Base-by-base conservation (phyloP, 2,888 invertebrate genomes). In the Drosophila niveifrons region DNA sequence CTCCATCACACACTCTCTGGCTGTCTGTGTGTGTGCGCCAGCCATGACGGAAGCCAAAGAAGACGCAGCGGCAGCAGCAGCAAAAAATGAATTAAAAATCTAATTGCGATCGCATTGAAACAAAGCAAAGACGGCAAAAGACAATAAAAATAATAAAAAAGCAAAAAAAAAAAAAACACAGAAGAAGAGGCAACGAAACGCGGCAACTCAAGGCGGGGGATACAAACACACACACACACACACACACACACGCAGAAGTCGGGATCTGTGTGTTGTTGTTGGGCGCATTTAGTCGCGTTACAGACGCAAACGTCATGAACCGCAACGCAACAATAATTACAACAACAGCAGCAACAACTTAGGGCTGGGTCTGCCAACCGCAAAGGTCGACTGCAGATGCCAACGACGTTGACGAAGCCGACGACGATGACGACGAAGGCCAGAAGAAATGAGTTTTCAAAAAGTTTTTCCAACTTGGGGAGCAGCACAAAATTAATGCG, bases 261-360 rank as follows among this genome's bases (percentile, higher is more conserved):
- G 65, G 55, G 50, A 68, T 68, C 56, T 74, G 47, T 28, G 18
- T 23, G 46, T 29, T 55, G 31, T 44, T 50, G 74, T 58, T 77
- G 75, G 74, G 76, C 85, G 85, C 82, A 87, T 82, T 87, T 81
- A 84, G 82, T 79, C 82, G 82, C 73, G 70, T 80, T 85, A 71
- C 85, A 86, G 87, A 86, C 78, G 76, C 82, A 78, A 82, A 85
- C 88, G 82, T 81, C 85, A 82, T 89, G 86, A 87, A 87, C 89
- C 86, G 86, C 89, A 89, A 87, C 89, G 88, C 84, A 80, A 87
- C 82, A 88, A 88, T 86, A 88, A 86, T 88, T 84, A 87, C 84
- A 86, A 83, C 72, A 84, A 84, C 71, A 83, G 51, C 58, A 67
- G n/a, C 50, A 57, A 62, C 64, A 81, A 72, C 69, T 46, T 72